Evolutionary conservation across 2,797 vertebrate species (phyloP).

Genomic region (Galaxias olidus): DNA sequence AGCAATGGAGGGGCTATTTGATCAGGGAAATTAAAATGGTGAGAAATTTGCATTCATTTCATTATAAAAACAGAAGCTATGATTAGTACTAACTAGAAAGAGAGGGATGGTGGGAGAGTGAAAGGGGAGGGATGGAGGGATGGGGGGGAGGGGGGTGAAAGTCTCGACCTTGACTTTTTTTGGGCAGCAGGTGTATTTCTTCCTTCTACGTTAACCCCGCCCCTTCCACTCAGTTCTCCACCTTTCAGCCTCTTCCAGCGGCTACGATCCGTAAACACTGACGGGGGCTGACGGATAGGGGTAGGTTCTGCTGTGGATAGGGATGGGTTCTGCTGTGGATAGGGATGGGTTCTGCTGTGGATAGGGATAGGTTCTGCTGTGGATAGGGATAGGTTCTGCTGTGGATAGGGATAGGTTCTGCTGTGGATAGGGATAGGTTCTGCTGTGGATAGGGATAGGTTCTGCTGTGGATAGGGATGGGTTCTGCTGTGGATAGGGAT

Average conservation of each 20-base stretch:
- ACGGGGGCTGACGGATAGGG: background rate
- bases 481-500: too few relatives aligned
- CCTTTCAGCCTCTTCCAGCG: background rate
- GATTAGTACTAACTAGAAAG: constrained; percentile 44
- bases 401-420: too few relatives aligned
- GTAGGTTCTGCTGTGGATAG: too few relatives aligned
- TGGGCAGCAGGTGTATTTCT: constrained; percentile 34
- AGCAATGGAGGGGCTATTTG: constrained; percentile 41
- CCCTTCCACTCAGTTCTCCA: constrained; percentile 13
- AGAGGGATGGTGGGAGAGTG: constrained; percentile 19
- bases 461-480: too few relatives aligned
- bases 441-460: too few relatives aligned
- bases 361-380: too few relatives aligned
- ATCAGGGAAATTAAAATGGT: constrained; percentile 44
- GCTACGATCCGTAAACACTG: background rate
- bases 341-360: too few relatives aligned
- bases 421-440: too few relatives aligned
- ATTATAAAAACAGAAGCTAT: constrained; percentile 54
- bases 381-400: too few relatives aligned
- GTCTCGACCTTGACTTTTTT: constrained; percentile 33
- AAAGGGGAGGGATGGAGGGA: background rate
- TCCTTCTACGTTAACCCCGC: background rate
- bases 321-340: too few relatives aligned
- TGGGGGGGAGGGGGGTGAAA: constrained; percentile 12
- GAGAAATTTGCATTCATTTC: constrained; percentile 50